Percentiles rank a stretch among this genome's conserved stretches.
These are phyloP conservation scores for Artibeus jamaicensis DNA, from an alignment of 2,797 vertebrate genomes.

Conservation along the genomic window DNA sequence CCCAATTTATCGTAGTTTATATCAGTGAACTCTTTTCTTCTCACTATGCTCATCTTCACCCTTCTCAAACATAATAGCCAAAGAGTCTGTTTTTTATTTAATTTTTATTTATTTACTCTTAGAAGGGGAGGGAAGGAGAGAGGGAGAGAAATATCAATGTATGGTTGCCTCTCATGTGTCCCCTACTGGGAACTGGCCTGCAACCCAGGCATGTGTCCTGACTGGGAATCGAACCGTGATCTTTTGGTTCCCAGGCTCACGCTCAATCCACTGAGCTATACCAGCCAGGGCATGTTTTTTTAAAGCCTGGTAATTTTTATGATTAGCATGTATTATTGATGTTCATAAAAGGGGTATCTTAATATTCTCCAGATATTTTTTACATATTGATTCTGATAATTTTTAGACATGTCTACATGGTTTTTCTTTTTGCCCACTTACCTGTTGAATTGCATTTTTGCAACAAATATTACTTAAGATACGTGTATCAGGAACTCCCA, in stretches of 20 bases:
- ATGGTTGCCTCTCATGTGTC: no score
- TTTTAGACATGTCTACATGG: neutral
- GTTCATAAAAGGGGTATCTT: neutral
- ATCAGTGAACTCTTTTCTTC: neutral
- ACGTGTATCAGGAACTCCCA: neutral
- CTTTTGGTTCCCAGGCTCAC: no score
- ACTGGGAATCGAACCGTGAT: no score
- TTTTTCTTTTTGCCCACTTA: neutral
- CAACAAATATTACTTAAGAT: neutral
- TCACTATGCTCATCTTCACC: neutral
- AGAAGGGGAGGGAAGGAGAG: no score
- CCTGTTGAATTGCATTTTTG: neutral
- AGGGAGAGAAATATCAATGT: no score
- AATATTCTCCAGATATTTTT: neutral
- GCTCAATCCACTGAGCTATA: no score
- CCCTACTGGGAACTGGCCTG: no score
- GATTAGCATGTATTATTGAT: neutral
- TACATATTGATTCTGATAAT: neutral
- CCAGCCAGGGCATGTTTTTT: no score
- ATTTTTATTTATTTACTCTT: no score
- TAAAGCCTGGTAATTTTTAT: neutral
- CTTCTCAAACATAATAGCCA: neutral
- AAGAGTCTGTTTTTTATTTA: neutral
- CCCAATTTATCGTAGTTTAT: neutral
- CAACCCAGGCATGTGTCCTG: no score